phyloP scores from a whole-genome alignment of 2,797 vertebrate species.

The Sitta carolinensis region DNA sequence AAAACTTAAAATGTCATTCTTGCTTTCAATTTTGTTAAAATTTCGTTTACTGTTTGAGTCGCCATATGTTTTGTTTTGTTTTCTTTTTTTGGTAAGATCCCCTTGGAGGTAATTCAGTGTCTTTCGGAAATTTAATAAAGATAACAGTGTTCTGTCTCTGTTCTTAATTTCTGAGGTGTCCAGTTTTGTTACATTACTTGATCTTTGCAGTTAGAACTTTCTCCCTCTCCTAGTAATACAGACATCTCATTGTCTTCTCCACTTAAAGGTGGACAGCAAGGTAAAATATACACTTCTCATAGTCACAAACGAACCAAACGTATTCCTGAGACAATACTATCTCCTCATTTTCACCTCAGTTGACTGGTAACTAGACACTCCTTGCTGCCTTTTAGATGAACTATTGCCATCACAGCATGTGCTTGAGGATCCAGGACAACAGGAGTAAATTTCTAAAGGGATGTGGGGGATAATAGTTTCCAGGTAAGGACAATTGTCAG shows the following conservation, averaged over 20 bases:
- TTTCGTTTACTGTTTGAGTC: not conserved
- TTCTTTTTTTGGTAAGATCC: not conserved
- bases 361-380: not conserved
- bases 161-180: not conserved
- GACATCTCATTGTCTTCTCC: not conserved
- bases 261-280: not conserved
- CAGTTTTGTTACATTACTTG: not conserved
- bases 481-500: not conserved
- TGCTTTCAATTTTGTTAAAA: not conserved
- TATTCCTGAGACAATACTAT: not conserved
- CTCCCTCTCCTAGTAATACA: not conserved
- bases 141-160: not conserved
- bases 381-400: not conserved
- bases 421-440: not conserved
- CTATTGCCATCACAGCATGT: not conserved
- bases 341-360: not conserved
- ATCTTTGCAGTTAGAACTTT: not conserved
- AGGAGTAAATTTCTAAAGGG: not conserved
- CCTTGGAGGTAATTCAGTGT: not conserved
- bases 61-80: no score
- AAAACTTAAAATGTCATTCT: not conserved
- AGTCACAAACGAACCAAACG: not conserved
- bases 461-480: not conserved
- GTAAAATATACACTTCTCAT: not conserved
- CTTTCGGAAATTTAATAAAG: not conserved